These are phyloP conservation scores for Drosophila sproati DNA, from an alignment of 1,140 invertebrate species.

Conservation along the genomic window DNA sequence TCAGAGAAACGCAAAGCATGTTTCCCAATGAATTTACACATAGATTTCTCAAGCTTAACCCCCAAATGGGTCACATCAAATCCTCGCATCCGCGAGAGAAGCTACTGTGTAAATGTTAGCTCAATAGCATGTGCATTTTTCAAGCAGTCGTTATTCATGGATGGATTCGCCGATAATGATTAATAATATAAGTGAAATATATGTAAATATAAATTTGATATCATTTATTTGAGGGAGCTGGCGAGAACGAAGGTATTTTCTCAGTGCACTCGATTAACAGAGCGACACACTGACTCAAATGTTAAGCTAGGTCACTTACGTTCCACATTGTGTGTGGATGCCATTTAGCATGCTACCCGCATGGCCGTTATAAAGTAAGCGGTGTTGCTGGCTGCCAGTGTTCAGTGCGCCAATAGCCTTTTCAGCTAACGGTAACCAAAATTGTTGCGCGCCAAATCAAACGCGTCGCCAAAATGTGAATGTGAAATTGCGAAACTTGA, in stretches of 20 bases:
- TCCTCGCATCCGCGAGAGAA: too few species aligned
- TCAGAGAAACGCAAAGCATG: too few species aligned
- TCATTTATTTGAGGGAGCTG: not conserved
- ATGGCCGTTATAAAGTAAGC: conserved; percentile 67
- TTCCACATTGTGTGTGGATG: conserved; percentile 58
- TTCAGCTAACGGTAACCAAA: conserved; percentile 55
- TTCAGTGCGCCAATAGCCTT: conserved; percentile 67
- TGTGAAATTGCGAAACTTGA: conserved; percentile 36
- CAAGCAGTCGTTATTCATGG: too few species aligned
- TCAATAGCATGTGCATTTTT: too few species aligned
- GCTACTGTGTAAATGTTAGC: too few species aligned
- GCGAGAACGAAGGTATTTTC: not conserved
- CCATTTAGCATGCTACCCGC: conserved; percentile 30
- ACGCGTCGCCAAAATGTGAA: conserved; percentile 15
- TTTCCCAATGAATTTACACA: too few species aligned
- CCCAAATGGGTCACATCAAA: too few species aligned
- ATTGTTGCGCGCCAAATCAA: not conserved
- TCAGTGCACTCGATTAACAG: conserved; percentile 47
- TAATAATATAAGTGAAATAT: too few species aligned
- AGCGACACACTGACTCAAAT: conserved; percentile 66
- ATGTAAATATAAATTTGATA: too few species aligned
- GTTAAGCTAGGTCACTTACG: conserved; percentile 74
- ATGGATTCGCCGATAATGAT: too few species aligned
- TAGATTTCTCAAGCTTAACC: too few species aligned
- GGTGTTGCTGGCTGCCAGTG: conserved; percentile 29